Conservation (phyloP, 2,888 invertebrate species). For the Xestia ashworthii region DNA sequence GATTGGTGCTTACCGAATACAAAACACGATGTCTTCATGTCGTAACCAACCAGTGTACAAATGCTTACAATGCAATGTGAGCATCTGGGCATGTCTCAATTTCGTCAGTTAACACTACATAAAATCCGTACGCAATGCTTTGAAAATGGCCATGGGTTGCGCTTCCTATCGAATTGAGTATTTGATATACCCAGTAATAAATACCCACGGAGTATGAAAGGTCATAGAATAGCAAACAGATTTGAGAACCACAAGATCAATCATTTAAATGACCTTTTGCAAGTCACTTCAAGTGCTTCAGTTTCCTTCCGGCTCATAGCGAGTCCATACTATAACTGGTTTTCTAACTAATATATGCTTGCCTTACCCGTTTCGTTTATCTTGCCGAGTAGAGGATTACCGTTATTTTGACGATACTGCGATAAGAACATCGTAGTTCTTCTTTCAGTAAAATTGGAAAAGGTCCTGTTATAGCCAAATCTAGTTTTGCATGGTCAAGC, state of each 20-base stretch:
- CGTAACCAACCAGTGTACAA: constrained; percentile 30
- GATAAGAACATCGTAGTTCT: background rate
- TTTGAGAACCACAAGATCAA: background rate
- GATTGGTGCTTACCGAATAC: constrained; percentile 13
- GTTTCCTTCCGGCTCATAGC: constrained; percentile 13
- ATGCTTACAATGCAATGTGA: constrained; percentile 22
- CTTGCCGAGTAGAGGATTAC: background rate
- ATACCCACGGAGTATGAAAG: constrained; percentile 15
- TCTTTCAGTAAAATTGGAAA: background rate
- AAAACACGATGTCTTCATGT: constrained; percentile 39
- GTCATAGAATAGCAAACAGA: constrained; percentile 31
- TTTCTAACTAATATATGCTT: constrained; percentile 1
- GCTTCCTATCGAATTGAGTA: constrained; percentile 5
- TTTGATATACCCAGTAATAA: background rate
- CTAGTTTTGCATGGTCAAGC: background rate
- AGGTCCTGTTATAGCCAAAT: background rate
- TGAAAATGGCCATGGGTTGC: constrained; percentile 36
- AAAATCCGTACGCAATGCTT: constrained; percentile 32
- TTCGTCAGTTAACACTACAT: constrained; percentile 9
- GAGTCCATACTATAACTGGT: background rate
- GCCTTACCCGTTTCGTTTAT: background rate
- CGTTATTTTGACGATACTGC: constrained; percentile 10
- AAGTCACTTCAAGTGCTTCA: background rate
- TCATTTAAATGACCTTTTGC: constrained; percentile 7
- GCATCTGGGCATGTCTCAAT: constrained; percentile 24